Percentiles rank a stretch among this genome's conserved stretches.
Evolutionary conservation across 2,888 invertebrate species (phyloP).

Genomic region (Drosophila differens): DNA sequence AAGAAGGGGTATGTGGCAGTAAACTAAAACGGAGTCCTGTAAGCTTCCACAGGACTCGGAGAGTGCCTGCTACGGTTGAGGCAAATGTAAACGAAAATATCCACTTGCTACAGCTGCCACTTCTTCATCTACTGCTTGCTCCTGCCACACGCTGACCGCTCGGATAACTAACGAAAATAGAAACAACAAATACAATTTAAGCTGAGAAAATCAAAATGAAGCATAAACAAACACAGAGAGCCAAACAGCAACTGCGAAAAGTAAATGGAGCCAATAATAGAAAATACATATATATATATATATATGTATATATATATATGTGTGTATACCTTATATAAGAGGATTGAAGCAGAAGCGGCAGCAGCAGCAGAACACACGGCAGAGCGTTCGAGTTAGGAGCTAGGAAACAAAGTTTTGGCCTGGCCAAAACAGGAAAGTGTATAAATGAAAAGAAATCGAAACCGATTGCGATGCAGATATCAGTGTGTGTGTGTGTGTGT

Average conservation of each 20-base stretch:
- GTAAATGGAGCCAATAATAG: constrained; percentile 80
- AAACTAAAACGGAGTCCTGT: constrained; percentile 57
- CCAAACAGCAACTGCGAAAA: constrained; percentile 53
- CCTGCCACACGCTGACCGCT: constrained; percentile 33
- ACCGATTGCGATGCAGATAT: constrained; percentile 59
- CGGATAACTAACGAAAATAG: constrained; percentile 76
- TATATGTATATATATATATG: constrained; percentile 31
- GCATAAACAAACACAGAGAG: constrained; percentile 73
- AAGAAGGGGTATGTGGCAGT: constrained; percentile 52
- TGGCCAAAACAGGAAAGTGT: constrained; percentile 70
- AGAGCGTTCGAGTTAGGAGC: constrained; percentile 1
- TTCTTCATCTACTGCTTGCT: not conserved
- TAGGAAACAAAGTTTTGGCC: constrained; percentile 37
- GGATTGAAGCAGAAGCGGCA: constrained; percentile 25
- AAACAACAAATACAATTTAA: constrained; percentile 80
- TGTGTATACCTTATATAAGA: constrained; percentile 22
- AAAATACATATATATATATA: constrained; percentile 48
- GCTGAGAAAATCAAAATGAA: constrained; percentile 78
- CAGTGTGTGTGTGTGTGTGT: not conserved
- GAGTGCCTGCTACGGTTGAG: constrained; percentile 18
- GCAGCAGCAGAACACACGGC: not conserved
- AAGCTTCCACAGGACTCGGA: constrained; percentile 1
- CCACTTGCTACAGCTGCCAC: constrained; percentile 32
- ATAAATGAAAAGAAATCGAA: constrained; percentile 82
- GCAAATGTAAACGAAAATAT: constrained; percentile 59